Evolutionary conservation across 1,140 invertebrate species (phyloP), one percentile per base, ranked within the genome.

Genomic region (Drosophila pseudoananassae): DNA sequence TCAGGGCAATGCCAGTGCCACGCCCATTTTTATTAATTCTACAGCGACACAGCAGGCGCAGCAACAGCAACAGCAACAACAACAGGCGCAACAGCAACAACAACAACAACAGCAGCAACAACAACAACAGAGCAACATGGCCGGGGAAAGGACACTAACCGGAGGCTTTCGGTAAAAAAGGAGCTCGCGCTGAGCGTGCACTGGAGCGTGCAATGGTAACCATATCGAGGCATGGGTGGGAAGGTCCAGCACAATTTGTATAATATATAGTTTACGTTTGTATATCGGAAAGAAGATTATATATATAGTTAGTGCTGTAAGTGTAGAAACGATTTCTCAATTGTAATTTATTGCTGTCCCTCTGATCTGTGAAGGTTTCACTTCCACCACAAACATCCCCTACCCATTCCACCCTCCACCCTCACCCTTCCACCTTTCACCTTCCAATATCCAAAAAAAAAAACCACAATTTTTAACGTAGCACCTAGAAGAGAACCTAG

Each of bases 161-260:
- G 78, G 73, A 9, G 64, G 72, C 27, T 87, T 80, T 74, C 83
- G 83, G 75, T 85, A 81, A 89, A 81, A 89, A 66, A 72, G 43
- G 43, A 46, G 17, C 7, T 10, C 6, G 40, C 14, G 15, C 38
- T 4, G n/a, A 43, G 5, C 15, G 33, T 31, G 33, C 33, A 36
- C 12, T 36, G 31, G 7, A 29, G n/a, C 20, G 20, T 20, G 20
- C 57, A 60, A 27, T 65, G 52, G 54, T 50, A 15, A 27, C 50
- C 50, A 43, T 43, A 43, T 43, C 40, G 40, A 36, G 33, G 33
- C 10, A 12, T 36, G 33, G 33, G 33, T 36, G 12, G 31, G 12
- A 10, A 17, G 8, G 29, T 46, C 63, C 63, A 69, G 63, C 65
- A 69, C 63, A 45, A 71, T 17, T 43, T 64, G 49, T 58, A 78